A percentile compares a stretch with the other conserved stretches of the same genome.
phyloP scores from a whole-genome alignment of 2,888 invertebrate genomes.

The Agrochola lychnidis region DNA sequence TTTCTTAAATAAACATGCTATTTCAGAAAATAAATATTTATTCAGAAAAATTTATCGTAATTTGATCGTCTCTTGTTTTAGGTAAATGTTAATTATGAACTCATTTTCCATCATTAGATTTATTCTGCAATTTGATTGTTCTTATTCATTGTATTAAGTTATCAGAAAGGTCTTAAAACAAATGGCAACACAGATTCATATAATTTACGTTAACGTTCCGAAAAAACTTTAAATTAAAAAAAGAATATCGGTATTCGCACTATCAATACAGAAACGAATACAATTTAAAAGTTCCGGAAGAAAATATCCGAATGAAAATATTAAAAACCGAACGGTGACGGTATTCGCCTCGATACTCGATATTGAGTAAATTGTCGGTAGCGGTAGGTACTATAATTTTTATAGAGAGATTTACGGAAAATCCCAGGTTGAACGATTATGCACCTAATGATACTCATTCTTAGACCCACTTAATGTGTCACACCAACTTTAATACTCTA shows the following conservation, averaged over 20 bases:
- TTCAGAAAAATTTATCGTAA: not conserved
- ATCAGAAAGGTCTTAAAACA: not conserved
- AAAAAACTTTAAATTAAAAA: slow-evolving; percentile 9
- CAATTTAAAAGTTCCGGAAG: slow-evolving; percentile 50
- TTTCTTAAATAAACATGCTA: not conserved
- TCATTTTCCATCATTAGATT: not conserved
- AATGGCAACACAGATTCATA: not conserved
- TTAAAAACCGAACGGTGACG: slow-evolving; percentile 38
- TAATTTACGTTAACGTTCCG: not conserved
- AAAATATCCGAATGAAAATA: slow-evolving; percentile 48
- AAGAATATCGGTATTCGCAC: slow-evolving; percentile 5
- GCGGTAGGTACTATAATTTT: not conserved
- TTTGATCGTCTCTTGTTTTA: not conserved
- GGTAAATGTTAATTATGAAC: not conserved
- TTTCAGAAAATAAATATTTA: not conserved
- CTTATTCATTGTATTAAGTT: not conserved
- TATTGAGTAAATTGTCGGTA: slow-evolving; percentile 43
- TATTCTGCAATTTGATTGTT: not conserved
- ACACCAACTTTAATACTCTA: not conserved
- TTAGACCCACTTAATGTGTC: not conserved
- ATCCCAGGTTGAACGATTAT: not conserved
- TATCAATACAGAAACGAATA: slow-evolving; percentile 39
- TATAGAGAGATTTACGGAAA: not conserved
- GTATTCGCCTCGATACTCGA: slow-evolving; percentile 11
- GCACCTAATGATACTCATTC: not conserved